Evolutionary conservation across 2,797 vertebrate genomes (phyloP).

Genomic region (Huso huso): DNA sequence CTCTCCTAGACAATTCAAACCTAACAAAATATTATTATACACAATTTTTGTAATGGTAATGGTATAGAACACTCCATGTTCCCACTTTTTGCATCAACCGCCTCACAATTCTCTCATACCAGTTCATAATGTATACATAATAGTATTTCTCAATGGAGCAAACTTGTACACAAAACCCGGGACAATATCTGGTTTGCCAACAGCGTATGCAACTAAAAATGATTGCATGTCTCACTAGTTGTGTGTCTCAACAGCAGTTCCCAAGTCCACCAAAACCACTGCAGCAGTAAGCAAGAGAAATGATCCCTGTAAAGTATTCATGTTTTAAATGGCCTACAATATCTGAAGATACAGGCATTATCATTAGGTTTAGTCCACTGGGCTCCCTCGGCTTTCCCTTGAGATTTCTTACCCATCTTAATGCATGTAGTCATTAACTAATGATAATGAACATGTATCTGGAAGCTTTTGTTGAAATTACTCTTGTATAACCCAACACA

Average conservation of each 20-base stretch:
- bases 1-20: too few relatives aligned
- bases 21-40: too few relatives aligned
- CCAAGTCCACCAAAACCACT: neutral
- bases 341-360: constrained; percentile 2
- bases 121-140: too few relatives aligned
- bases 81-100: too few relatives aligned
- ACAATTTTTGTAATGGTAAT: too few relatives aligned
- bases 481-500: neutral
- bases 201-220: too few relatives aligned
- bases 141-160: too few relatives aligned
- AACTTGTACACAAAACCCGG: too few relatives aligned
- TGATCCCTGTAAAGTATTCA: constrained; percentile 5
- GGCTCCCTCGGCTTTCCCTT: constrained; percentile 7
- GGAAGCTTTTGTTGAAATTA: constrained; percentile 1
- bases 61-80: too few relatives aligned
- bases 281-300: constrained; percentile 6
- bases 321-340: constrained; percentile 9
- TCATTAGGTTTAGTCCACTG: constrained; percentile 5
- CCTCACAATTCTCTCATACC: too few relatives aligned
- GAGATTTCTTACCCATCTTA: constrained; percentile 4
- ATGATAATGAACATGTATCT: constrained; percentile 12
- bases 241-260: neutral
- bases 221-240: too few relatives aligned
- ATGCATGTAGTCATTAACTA: constrained; percentile 12
- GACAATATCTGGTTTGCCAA: too few relatives aligned